A percentile compares a stretch with the other conserved stretches of the same genome.
Evolutionary conservation across 2,888 invertebrate genomes (phyloP).

Genomic region (Apoderus coryli): DNA sequence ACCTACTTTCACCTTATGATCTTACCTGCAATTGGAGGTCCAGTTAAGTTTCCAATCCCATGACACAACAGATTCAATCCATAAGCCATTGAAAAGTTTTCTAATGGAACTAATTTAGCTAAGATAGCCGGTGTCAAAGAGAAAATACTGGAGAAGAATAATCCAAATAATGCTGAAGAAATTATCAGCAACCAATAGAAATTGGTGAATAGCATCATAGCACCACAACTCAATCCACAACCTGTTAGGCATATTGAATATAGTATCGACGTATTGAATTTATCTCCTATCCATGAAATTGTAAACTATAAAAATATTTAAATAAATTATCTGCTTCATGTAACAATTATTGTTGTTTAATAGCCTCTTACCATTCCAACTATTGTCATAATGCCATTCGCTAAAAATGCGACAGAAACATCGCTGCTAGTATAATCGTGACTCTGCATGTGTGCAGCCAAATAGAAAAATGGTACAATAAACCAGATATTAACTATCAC

Average conservation of each 20-base stretch:
- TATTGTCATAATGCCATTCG: conserved; percentile 83
- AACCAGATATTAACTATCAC: conserved; percentile 84
- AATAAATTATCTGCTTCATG: too few relatives aligned
- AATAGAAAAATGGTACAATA: conserved; percentile 88
- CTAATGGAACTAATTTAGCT: conserved; percentile 74
- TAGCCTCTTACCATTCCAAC: conserved; percentile 75
- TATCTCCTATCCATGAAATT: conserved; percentile 83
- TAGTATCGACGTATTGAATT: conserved; percentile 63
- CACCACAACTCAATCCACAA: conserved; percentile 46
- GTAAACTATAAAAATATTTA: conserved; percentile 40
- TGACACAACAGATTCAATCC: conserved; percentile 78
- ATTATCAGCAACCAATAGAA: conserved; percentile 30
- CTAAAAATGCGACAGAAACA: conserved; percentile 65
- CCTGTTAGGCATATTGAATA: conserved; percentile 65
- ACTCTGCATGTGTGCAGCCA: conserved; percentile 68
- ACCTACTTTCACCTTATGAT: not conserved
- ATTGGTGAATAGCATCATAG: conserved; percentile 36
- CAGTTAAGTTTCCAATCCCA: conserved; percentile 80
- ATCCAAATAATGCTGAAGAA: conserved; percentile 47
- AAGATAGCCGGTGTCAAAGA: conserved; percentile 81
- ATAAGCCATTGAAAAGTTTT: conserved; percentile 83
- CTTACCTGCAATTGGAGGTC: conserved; percentile 78
- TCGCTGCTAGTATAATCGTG: conserved; percentile 51
- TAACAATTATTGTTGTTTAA: too few relatives aligned
- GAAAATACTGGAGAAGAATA: conserved; percentile 83